phyloP scores from a whole-genome alignment of 1,140 invertebrate species.

The Neoseiulus cucumeris region DNA sequence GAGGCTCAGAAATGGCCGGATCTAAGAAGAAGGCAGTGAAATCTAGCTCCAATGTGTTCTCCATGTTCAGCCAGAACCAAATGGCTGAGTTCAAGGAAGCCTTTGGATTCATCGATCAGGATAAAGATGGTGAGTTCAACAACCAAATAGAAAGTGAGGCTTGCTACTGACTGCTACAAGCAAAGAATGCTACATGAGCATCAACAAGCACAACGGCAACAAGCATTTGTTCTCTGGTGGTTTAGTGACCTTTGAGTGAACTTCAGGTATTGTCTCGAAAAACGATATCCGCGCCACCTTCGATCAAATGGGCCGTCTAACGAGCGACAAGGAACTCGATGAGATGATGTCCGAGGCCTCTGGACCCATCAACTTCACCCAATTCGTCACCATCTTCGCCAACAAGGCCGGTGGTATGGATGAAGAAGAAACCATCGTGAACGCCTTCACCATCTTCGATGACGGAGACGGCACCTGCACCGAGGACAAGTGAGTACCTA shows the following conservation, averaged over 20 bases:
- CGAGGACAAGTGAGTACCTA: slow-evolving; percentile 31
- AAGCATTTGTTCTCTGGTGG: background rate
- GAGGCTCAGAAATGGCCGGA: slow-evolving; percentile 21
- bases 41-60: slow-evolving; percentile 78
- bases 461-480: slow-evolving; percentile 35
- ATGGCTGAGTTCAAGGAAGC: slow-evolving; percentile 91
- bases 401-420: slow-evolving; percentile 60
- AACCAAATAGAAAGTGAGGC: too few relatives aligned
- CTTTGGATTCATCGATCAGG: slow-evolving; percentile 93
- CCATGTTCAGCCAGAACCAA: slow-evolving; percentile 82
- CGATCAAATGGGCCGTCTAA: slow-evolving; percentile 49
- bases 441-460: slow-evolving; percentile 89
- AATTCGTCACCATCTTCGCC: slow-evolving; percentile 74
- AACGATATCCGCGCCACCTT: slow-evolving; percentile 85
- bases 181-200: background rate
- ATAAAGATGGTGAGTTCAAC: slow-evolving; percentile 57
- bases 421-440: slow-evolving; percentile 80
- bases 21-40: slow-evolving; percentile 47
- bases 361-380: slow-evolving; percentile 86
- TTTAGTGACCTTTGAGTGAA: background rate
- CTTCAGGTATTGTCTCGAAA: slow-evolving; percentile 57
- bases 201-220: too few relatives aligned
- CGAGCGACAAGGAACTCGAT: slow-evolving; percentile 70
- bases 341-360: slow-evolving; percentile 71
- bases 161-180: background rate